Evolutionary conservation across 2,113 vertebrate species (phyloP).

Genomic region (Oriolus oriolus): DNA sequence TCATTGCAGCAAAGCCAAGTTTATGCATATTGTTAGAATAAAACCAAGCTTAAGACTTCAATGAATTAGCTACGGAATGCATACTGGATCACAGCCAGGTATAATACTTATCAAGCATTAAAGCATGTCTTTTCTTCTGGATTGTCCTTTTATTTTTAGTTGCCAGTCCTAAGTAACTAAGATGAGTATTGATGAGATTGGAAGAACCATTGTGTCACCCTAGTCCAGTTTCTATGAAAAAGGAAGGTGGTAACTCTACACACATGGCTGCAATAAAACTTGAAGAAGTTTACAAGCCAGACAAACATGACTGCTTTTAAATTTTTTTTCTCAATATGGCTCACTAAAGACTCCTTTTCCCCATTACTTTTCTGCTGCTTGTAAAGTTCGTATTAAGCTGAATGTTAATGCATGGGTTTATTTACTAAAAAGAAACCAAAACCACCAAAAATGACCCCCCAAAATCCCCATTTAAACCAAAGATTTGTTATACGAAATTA

Average conservation of each 20-base stretch:
- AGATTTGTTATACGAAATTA: neutral
- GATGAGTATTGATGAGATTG: neutral
- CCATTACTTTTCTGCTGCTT: neutral
- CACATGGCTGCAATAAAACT: neutral
- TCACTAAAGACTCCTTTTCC: neutral
- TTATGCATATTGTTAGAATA: neutral
- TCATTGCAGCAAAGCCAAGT: neutral
- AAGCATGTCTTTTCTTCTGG: neutral
- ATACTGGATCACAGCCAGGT: neutral
- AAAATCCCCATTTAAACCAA: neutral
- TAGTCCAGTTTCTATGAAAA: neutral
- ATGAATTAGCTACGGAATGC: neutral
- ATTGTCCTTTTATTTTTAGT: neutral
- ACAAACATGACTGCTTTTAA: neutral
- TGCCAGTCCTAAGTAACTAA: neutral
- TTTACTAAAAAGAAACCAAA: neutral
- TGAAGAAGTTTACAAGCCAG: neutral
- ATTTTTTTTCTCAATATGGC: neutral
- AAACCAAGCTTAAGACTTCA: neutral
- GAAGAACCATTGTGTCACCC: neutral
- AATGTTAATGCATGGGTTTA: neutral
- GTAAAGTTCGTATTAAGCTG: neutral
- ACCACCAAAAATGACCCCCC: accelerated
- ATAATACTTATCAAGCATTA: neutral
- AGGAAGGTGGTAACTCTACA: neutral